phyloP scores from a whole-genome alignment of 2,797 vertebrate genomes.

The Pangasius mekongensis region DNA sequence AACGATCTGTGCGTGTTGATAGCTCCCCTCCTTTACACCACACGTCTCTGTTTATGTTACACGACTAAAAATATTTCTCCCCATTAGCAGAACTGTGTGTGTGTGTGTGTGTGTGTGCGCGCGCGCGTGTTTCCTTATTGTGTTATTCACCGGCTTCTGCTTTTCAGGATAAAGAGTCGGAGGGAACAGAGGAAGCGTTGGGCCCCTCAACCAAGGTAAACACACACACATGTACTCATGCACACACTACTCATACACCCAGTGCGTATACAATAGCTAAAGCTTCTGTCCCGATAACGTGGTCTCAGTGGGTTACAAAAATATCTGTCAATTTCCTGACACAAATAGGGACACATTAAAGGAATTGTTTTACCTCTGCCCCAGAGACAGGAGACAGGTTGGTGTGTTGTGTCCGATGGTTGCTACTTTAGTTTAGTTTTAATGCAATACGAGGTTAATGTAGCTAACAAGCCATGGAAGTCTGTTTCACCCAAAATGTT shows the following conservation, averaged over 20 bases:
- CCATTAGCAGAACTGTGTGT: constrained; percentile 29
- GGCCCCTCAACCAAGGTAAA: constrained; percentile 85
- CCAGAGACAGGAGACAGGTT: background rate
- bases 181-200: constrained; percentile 76
- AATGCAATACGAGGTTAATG: background rate
- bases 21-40: constrained; percentile 2
- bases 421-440: background rate
- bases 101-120: constrained; percentile 39
- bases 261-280: constrained; percentile 8
- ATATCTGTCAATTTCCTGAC: constrained; percentile 2
- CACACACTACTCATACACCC: constrained; percentile 1
- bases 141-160: constrained; percentile 57
- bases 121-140: constrained; percentile 61
- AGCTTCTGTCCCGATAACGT: background rate
- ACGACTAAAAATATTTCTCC: constrained; percentile 45
- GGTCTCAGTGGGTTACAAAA: constrained; percentile 8
- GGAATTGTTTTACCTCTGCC: background rate
- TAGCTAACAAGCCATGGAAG: background rate
- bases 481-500: background rate
- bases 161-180: constrained; percentile 84
- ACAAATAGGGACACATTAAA: background rate
- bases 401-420: background rate
- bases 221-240: constrained; percentile 15
- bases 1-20: constrained; percentile 11
- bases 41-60: constrained; percentile 43